Percentiles rank a stretch among this genome's conserved stretches.
phyloP scores from a whole-genome alignment of 2,113 vertebrate genomes.

The Sinocyclocheilus rhinocerous region DNA sequence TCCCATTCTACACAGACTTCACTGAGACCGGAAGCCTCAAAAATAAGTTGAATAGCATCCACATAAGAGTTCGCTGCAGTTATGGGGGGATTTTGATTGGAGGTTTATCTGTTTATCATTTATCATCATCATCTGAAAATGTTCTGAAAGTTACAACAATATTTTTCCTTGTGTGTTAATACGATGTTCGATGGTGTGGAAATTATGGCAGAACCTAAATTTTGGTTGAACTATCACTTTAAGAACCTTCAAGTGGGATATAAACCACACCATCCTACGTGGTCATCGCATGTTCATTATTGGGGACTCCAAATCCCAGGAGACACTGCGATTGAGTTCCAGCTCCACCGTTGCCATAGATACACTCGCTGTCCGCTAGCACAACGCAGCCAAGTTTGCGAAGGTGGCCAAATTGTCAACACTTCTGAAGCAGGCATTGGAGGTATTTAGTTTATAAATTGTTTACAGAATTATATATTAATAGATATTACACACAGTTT shows the following conservation, averaged over 20 bases:
- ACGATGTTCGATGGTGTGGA: background rate
- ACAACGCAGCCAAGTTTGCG: background rate
- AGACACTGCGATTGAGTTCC: constrained; percentile 29
- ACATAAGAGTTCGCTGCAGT: too few relatives aligned
- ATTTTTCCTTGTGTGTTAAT: too few relatives aligned
- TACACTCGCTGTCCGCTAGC: background rate
- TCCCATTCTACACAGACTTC: too few relatives aligned
- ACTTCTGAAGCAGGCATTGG: background rate
- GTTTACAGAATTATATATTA: background rate
- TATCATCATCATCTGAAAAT: too few relatives aligned
- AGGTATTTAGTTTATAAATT: constrained; percentile 12
- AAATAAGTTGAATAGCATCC: too few relatives aligned
- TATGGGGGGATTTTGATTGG: too few relatives aligned
- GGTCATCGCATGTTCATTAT: background rate
- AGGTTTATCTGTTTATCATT: too few relatives aligned
- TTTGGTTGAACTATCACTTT: background rate
- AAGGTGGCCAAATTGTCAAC: background rate
- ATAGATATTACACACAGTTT: background rate
- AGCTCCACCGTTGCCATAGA: constrained; percentile 56
- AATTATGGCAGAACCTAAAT: background rate
- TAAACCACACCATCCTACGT: background rate
- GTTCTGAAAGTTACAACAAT: too few relatives aligned
- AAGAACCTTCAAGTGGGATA: background rate
- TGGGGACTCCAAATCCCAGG: constrained; percentile 46
- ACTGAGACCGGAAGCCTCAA: too few relatives aligned